A percentile compares a stretch with the other conserved stretches of the same genome.
phyloP scores from a whole-genome alignment of 64 coral and sea anemone species.

The Stichodactyla mertensii region DNA sequence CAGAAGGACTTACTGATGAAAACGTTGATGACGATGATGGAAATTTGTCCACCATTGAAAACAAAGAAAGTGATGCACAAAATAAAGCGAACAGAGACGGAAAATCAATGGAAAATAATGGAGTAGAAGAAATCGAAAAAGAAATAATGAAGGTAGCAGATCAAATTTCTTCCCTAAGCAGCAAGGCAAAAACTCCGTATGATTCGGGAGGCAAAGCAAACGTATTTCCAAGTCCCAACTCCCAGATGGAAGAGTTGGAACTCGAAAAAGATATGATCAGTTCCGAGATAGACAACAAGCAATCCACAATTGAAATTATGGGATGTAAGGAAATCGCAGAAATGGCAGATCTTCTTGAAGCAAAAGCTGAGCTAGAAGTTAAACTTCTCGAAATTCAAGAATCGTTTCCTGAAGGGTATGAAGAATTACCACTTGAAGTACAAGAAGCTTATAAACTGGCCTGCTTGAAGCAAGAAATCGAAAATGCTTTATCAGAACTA shows the following conservation, averaged over 20 bases:
- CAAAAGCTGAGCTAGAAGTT: background rate
- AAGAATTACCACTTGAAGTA: background rate
- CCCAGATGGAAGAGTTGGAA: background rate
- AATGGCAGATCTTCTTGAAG: background rate
- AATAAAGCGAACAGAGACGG: background rate
- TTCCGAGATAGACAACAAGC: background rate
- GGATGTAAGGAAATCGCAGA: background rate
- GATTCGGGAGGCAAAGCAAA: background rate
- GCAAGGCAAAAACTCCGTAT: background rate
- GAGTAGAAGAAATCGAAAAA: background rate
- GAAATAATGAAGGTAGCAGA: background rate
- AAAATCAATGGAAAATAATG: background rate
- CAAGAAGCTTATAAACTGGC: background rate
- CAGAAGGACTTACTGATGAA: background rate
- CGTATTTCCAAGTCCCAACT: too few species aligned
- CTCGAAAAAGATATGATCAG: background rate
- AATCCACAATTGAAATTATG: background rate
- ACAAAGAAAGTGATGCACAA: background rate
- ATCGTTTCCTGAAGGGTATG: background rate
- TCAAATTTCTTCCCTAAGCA: background rate
- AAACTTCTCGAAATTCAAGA: background rate
- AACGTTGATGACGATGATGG: background rate
- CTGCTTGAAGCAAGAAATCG: conserved; percentile 3
- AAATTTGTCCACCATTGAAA: background rate
- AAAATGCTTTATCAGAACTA: conserved; percentile 6